Conservation (phyloP, 2,113 vertebrate species). For the Protobothrops flavoviridis region DNA sequence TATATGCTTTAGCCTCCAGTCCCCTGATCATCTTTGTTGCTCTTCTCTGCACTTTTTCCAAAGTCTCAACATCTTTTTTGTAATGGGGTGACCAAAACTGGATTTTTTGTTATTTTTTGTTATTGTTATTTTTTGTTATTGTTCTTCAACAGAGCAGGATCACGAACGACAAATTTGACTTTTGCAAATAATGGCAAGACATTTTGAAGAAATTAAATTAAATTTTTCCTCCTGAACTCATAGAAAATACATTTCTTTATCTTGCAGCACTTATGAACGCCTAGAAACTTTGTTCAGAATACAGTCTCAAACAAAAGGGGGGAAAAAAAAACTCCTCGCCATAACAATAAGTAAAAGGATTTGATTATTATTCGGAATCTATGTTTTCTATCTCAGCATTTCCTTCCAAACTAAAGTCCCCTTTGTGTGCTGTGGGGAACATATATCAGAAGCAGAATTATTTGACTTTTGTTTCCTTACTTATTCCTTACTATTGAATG, state of each 20-base stretch:
- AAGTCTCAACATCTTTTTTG: too few species aligned
- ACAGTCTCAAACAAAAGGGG: not conserved
- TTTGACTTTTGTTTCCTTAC: not conserved
- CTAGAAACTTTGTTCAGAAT: not conserved
- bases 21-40: too few species aligned
- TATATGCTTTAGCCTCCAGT: too few species aligned
- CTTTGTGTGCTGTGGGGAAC: fast-evolving
- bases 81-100: too few species aligned
- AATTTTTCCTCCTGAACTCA: not conserved
- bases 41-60: too few species aligned
- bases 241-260: not conserved
- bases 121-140: not conserved
- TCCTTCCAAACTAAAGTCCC: constrained; percentile 5
- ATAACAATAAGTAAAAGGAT: not conserved
- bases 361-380: constrained; percentile 5
- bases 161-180: not conserved
- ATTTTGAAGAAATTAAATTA: not conserved
- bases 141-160: not conserved
- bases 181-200: not conserved
- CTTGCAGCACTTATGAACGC: not conserved
- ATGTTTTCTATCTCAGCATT: not conserved
- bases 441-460: not conserved
- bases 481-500: not conserved
- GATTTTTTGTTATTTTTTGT: too few species aligned
- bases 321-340: fast-evolving